Base-by-base conservation (phyloP, 2,888 invertebrate genomes). In the Caradrina kadenii region DNA sequence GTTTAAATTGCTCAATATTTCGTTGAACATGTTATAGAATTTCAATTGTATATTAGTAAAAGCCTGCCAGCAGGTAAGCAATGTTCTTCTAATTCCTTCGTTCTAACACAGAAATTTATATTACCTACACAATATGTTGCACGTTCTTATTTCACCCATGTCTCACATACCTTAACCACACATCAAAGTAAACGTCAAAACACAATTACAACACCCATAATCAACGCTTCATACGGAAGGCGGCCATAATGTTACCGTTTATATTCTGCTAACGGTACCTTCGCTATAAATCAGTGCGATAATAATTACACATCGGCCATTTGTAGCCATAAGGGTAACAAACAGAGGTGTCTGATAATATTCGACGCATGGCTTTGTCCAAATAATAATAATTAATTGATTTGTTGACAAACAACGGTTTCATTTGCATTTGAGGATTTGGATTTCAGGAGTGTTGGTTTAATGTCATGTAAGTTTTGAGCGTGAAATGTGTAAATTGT, bases 241-340 rank as follows among this genome's bases (percentile, higher is more conserved):
- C 79, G 67, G 81, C 82, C 83, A 81, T 88, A 93, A 92, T 91
- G 87, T 73, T 79, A 83, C 86, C 90, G 91, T 94, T 93, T 93
- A 91, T 93, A 93, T 94, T 93, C 92, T 94, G 93, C 91, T 77
- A 90, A 92, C 95, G 87, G 89, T 95, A 93, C 93, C 72, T 75
- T 63, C 56, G 82, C 88, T 85, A 92, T 95, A 95, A 95, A 95
- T 95, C 95, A 93, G 88, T 81, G 86, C 90, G 91, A 93, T 95
- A 94, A 94, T 95, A 93, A 95, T 94, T 94, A 93, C 92, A 93
- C 89, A 84, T 87, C 87, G 85, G 87, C 91, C 90, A 92, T 93
- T 93, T 93, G 92, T 90, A 91, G 90, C 90, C 87, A 88, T 91
- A 91, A 91, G 91, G 90, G 88, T 83, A 86, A 87, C 89, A 88